Percentiles rank a stretch among this genome's conserved stretches.
phyloP scores from a whole-genome alignment of 1,140 invertebrate species.

The Neelides sp. region DNA sequence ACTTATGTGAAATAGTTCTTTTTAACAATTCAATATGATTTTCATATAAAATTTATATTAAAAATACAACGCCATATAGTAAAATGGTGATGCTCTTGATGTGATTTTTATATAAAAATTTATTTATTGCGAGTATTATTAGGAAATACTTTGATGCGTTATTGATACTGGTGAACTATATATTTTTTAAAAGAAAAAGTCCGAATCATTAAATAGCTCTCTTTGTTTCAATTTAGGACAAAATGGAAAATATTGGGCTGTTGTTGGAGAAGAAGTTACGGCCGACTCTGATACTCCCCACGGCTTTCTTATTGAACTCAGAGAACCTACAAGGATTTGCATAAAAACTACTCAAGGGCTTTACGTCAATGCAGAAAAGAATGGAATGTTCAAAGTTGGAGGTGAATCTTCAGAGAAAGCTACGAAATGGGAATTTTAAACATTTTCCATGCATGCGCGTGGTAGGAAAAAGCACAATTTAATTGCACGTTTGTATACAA shows the following conservation, averaged over 20 bases:
- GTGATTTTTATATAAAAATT: conserved; percentile 1
- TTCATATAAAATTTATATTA: too few species aligned
- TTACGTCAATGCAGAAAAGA: conserved; percentile 85
- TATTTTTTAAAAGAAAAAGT: not conserved
- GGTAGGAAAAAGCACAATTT: too few species aligned
- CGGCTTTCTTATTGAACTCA: conserved; percentile 81
- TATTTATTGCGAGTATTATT: not conserved
- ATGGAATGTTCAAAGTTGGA: conserved; percentile 75
- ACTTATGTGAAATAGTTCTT: too few species aligned
- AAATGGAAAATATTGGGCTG: conserved; percentile 87
- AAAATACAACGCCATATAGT: too few species aligned
- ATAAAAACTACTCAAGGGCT: conserved; percentile 65
- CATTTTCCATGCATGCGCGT: too few species aligned
- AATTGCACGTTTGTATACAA: too few species aligned
- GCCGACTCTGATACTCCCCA: conserved; percentile 69
- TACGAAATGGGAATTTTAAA: conserved; percentile 89
- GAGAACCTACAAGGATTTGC: conserved; percentile 78
- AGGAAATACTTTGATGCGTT: not conserved
- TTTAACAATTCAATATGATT: too few species aligned
- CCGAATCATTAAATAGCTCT: not conserved
- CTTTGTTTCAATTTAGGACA: conserved; percentile 54
- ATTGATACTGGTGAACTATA: not conserved
- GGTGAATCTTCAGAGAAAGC: conserved; percentile 62
- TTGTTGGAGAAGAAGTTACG: conserved; percentile 69
- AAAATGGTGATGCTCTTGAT: too few species aligned